These are phyloP conservation scores for Tarsius wallacei DNA, from an alignment of 2,797 vertebrate species.

Conservation along the genomic window DNA sequence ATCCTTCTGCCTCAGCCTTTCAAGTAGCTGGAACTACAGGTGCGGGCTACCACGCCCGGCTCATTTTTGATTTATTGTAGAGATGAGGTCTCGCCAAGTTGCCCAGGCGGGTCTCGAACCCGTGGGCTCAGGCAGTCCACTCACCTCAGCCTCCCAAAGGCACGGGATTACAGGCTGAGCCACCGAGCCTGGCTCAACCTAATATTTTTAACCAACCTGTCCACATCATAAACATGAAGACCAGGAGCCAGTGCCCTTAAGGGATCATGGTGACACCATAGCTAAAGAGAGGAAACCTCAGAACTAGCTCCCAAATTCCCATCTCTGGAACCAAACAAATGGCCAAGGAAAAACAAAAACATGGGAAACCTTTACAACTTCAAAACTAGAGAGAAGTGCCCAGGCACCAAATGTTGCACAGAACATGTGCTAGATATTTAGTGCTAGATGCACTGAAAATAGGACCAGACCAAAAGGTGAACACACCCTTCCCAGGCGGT, in stretches of 20 bases:
- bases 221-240: background rate
- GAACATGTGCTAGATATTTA: background rate
- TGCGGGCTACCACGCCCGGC: too few relatives aligned
- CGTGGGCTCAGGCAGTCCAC: too few relatives aligned
- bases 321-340: background rate
- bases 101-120: too few relatives aligned
- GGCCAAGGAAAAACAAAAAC: background rate
- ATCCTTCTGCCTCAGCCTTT: too few relatives aligned
- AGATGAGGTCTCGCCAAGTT: too few relatives aligned
- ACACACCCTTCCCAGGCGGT: too few relatives aligned
- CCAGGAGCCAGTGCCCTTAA: background rate
- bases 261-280: background rate
- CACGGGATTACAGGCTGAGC: too few relatives aligned
- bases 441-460: background rate
- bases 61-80: too few relatives aligned
- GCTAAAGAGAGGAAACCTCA: background rate
- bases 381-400: background rate
- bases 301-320: background rate
- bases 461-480: background rate
- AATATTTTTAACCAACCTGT: background rate
- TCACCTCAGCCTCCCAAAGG: too few relatives aligned
- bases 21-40: too few relatives aligned
- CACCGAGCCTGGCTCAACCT: too few relatives aligned
- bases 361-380: background rate
- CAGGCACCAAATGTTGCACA: fast-evolving